These are phyloP conservation scores for Heptranchias perlo DNA, from an alignment of 2,113 vertebrate genomes.

Conservation along the genomic window DNA sequence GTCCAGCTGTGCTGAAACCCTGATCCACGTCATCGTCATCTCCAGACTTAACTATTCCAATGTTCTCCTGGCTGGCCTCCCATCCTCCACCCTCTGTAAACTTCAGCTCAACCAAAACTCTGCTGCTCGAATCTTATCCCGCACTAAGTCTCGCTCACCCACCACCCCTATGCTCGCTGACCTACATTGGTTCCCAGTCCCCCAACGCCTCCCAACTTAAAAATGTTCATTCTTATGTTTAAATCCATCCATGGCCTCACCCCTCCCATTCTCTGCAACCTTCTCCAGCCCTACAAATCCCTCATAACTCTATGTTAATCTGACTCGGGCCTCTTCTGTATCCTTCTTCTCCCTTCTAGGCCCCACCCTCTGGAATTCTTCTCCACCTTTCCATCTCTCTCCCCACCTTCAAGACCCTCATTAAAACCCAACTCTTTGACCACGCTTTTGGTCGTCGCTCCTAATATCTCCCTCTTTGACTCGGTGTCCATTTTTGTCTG, in stretches of 20 bases:
- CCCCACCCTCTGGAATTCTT: neutral
- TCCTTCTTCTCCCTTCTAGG: neutral
- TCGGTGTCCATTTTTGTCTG: neutral
- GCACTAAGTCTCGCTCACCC: neutral
- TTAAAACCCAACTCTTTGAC: neutral
- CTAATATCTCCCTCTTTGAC: neutral
- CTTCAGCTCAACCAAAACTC: neutral
- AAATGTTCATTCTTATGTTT: neutral
- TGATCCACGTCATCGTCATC: neutral
- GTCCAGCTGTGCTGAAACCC: neutral
- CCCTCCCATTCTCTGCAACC: neutral
- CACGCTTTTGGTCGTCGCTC: neutral
- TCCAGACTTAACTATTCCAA: neutral
- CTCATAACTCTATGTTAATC: neutral
- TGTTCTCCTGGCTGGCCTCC: neutral
- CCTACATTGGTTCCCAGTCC: neutral
- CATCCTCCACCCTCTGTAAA: neutral
- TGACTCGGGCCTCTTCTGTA: neutral
- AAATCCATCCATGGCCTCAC: too few relatives aligned
- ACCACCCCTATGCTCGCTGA: neutral
- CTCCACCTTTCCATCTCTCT: neutral
- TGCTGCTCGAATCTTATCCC: neutral
- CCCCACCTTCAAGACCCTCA: neutral
- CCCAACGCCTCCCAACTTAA: neutral
- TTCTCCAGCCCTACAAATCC: too few relatives aligned